These are phyloP conservation scores for Orussus abietinus DNA, from an alignment of 1,140 invertebrate species.

Conservation along the genomic window DNA sequence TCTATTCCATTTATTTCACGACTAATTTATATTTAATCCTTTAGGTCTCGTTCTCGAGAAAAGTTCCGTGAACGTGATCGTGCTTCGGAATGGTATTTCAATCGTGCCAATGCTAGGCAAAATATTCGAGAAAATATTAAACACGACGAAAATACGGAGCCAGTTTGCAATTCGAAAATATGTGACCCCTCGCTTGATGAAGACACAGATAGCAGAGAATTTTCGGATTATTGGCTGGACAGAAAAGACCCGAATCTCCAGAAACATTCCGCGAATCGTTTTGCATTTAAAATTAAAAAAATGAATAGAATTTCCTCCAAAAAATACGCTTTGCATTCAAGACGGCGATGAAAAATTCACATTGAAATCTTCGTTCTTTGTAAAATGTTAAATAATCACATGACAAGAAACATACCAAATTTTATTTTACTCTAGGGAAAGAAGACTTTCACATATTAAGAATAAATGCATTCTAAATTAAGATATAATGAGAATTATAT, in stretches of 20 bases:
- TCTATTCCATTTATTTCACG: not conserved
- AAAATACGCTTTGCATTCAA: slow-evolving; percentile 3
- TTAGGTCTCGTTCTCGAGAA: slow-evolving; percentile 4
- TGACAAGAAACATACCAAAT: no score
- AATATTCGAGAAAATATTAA: slow-evolving; percentile 3
- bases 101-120: not conserved
- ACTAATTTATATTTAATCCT: not conserved
- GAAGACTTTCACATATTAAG: no score
- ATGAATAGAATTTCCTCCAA: no score
- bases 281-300: not conserved
- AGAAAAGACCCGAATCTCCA: not conserved
- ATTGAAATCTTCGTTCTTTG: not conserved
- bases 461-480: no score
- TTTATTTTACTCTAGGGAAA: no score
- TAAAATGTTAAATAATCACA: not conserved
- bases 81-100: slow-evolving; percentile 4
- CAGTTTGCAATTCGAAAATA: no score
- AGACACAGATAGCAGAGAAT: not conserved
- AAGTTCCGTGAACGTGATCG: slow-evolving; percentile 1
- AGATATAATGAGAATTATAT: no score
- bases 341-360: slow-evolving; percentile 2
- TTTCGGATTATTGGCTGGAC: not conserved
- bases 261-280: not conserved
- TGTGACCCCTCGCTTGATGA: not conserved
- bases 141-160: no score